phyloP scores from a whole-genome alignment of 2,888 invertebrate species.

The Aproaerema taeniolella region DNA sequence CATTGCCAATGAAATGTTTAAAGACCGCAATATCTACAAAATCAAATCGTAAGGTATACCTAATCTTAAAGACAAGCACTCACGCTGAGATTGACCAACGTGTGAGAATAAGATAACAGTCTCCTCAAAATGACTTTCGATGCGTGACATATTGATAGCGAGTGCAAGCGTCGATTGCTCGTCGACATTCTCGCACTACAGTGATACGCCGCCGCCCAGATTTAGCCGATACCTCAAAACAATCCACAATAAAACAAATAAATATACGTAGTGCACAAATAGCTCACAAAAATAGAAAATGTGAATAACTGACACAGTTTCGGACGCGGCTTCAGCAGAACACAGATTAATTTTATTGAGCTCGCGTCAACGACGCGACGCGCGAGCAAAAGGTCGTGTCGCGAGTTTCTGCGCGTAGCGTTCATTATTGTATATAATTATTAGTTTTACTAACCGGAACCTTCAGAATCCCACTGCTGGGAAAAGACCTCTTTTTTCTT shows the following conservation, averaged over 20 bases:
- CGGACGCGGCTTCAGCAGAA: constrained; percentile 25
- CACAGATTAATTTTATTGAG: constrained; percentile 39
- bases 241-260: not conserved
- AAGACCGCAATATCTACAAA: too few species aligned
- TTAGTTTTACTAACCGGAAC: too few species aligned
- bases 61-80: too few species aligned
- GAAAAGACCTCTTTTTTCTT: too few species aligned
- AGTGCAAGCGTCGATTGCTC: not conserved
- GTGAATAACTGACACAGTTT: constrained; percentile 57
- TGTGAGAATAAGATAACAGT: too few species aligned
- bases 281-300: constrained; percentile 27
- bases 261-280: constrained; percentile 8
- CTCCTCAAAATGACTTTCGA: constrained; percentile 1
- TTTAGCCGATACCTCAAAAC: not conserved
- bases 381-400: constrained; percentile 7
- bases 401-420: too few species aligned
- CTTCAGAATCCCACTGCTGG: too few species aligned
- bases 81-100: too few species aligned
- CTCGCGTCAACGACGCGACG: constrained; percentile 18
- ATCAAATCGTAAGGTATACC: too few species aligned
- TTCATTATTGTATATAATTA: too few species aligned
- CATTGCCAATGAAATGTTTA: too few species aligned
- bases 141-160: constrained; percentile 1
- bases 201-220: not conserved
- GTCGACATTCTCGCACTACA: not conserved